These are phyloP conservation scores for Clarias laeviceps DNA, from an alignment of 2,797 vertebrate species.

Conservation along the genomic window DNA sequence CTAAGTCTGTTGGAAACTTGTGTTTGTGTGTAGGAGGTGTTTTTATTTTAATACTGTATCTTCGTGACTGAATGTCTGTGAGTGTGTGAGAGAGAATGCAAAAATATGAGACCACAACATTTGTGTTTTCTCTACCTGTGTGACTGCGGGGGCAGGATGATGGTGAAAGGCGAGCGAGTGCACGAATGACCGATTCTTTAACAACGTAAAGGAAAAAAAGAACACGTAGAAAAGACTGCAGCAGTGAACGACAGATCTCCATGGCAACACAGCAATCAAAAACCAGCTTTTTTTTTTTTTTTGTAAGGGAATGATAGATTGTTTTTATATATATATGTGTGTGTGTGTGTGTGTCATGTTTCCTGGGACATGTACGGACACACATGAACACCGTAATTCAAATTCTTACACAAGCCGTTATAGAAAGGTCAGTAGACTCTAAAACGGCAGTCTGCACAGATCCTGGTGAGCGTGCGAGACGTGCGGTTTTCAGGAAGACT, in stretches of 20 bases:
- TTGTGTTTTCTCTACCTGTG: constrained; percentile 29
- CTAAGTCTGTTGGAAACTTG: constrained; percentile 20
- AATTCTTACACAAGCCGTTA: constrained; percentile 6
- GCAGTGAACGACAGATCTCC: constrained; percentile 68
- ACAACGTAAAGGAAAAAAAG: constrained; percentile 50
- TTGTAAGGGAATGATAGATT: constrained; percentile 39
- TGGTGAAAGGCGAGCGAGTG: constrained; percentile 24
- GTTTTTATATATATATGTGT: background rate
- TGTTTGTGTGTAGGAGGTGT: constrained; percentile 38
- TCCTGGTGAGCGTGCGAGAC: background rate
- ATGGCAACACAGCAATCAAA: constrained; percentile 71
- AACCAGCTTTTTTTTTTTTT: constrained; percentile 39
- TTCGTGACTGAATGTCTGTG: constrained; percentile 37
- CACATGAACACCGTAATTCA: constrained; percentile 4
- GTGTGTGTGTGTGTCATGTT: constrained; percentile 20
- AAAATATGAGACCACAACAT: constrained; percentile 23
- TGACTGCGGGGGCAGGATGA: constrained; percentile 18
- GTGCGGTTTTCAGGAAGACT: constrained; percentile 1
- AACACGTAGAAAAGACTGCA: constrained; percentile 58
- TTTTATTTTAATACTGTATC: constrained; percentile 48
- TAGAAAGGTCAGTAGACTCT: background rate
- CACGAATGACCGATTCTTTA: constrained; percentile 40
- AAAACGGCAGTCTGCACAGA: background rate
- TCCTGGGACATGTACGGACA: background rate
- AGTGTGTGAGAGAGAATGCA: background rate